Evolutionary conservation across 2,888 invertebrate genomes (phyloP), one percentile per base, ranked within the genome.

Genomic region (Aleiodes testaceus): DNA sequence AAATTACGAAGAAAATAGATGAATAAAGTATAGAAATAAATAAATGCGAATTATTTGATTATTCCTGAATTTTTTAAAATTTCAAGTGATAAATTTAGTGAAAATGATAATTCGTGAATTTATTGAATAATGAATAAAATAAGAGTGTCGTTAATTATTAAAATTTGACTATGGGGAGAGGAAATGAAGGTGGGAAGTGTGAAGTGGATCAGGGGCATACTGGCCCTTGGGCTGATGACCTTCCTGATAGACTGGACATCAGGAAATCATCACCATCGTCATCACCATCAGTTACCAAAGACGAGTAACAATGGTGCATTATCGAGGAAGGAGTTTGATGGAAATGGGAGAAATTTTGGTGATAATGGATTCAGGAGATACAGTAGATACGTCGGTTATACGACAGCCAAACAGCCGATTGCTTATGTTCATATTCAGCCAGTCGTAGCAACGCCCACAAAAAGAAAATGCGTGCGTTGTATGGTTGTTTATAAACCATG

Each of bases 401-500:
- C 70, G 42, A 75, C 74, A 66, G 52, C 67, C n/a, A 66, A 79
- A 78, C 69, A 80, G 72, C 85, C 85, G n/a, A 80, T 82, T 79
- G 85, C 85, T 7, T 85, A 83, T 66, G 84, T 86, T 70, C 83
- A 85, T 73, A 85, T 86, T 49, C 82, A 85, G 70, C 82, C 85
- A 50, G 73, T 79, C 72, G 69, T 69, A 49, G 64, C 78, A 22
- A 70, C 79, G 55, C 75, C 81, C 68, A 72, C 78, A 12, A 82
- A 78, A 64, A 80, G 84, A 76, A 85, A 85, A 73, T 85, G 85
- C 76, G 76, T 81, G 69, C 79, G 81, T 65, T 85, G 85, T 75
- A 84, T 82, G 83, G 77, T 85, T 65, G 80, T 85, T 72, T 85
- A 85, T 75, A 85, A 85, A 64, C 84, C 85, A 11, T 86, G 85